A percentile compares a stretch with the other conserved stretches of the same genome.
Conservation (phyloP, 2,113 vertebrate genomes). For the Gulo gulo region DNA sequence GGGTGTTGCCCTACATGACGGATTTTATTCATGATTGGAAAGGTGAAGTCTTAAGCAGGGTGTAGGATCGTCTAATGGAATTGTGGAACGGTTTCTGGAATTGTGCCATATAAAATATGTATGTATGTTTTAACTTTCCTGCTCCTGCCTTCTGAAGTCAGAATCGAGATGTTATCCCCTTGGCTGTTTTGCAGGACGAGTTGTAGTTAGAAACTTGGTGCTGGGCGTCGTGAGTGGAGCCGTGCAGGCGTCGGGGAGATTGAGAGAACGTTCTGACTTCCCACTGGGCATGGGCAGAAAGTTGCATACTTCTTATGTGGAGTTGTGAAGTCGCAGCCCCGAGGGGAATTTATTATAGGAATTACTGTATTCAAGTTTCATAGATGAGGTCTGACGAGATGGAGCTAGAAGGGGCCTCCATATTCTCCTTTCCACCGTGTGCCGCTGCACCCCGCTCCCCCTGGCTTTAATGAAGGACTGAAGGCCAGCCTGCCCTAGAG, state of each 20-base stretch:
- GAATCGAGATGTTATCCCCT: rapidly evolving
- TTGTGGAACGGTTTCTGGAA: background rate
- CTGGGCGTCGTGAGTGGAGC: background rate
- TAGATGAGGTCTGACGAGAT: background rate
- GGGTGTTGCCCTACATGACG: background rate
- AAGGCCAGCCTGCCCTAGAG: background rate
- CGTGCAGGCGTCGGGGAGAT: background rate
- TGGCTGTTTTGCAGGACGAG: background rate
- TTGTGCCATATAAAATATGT: too few species aligned
- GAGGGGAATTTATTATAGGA: background rate
- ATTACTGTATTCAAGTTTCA: background rate
- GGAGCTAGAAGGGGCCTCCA: background rate
- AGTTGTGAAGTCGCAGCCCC: background rate
- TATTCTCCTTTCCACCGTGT: background rate
- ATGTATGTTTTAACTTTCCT: background rate
- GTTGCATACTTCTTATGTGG: background rate
- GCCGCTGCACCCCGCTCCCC: rapidly evolving
- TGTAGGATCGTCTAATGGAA: background rate
- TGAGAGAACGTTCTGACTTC: background rate
- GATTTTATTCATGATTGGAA: background rate
- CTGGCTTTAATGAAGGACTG: background rate
- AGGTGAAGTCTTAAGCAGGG: background rate
- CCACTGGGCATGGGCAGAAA: background rate
- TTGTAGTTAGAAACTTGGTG: background rate
- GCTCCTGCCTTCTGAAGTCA: background rate